Evolutionary conservation across 2,113 vertebrate species (phyloP).

Genomic region (Campylorhamphus procurvoides): DNA sequence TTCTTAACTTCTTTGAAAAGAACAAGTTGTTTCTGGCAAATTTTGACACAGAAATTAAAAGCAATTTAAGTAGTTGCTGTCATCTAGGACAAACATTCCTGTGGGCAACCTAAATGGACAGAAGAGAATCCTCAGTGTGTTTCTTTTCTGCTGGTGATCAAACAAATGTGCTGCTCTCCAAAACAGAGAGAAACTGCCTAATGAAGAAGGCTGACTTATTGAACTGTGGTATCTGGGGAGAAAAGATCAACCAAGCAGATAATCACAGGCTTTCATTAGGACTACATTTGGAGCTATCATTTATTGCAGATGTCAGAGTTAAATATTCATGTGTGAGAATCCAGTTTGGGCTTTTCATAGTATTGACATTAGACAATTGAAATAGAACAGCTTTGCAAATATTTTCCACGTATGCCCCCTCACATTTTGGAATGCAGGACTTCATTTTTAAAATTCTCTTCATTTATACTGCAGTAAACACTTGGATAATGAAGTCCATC

Average conservation of each 20-base stretch:
- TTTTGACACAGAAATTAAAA: background rate
- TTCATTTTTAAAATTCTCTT: background rate
- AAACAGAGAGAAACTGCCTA: background rate
- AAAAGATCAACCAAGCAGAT: background rate
- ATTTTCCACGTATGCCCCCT: accelerated
- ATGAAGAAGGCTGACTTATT: background rate
- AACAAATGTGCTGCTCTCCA: background rate
- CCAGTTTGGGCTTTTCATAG: background rate
- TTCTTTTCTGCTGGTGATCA: background rate
- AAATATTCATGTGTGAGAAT: background rate
- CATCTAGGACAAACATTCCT: background rate
- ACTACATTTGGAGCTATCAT: background rate
- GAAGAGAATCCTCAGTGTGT: background rate
- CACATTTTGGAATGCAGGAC: conserved; percentile 1
- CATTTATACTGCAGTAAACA: background rate
- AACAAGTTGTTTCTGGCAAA: background rate
- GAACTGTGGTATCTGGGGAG: background rate
- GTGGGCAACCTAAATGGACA: background rate
- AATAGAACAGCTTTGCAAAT: background rate
- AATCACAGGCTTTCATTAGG: background rate
- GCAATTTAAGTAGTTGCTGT: background rate
- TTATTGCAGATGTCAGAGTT: background rate
- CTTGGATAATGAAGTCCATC: conserved; percentile 23
- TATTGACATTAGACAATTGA: background rate
- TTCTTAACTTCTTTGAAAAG: background rate